These are phyloP conservation scores for Polietes domitor DNA, from an alignment of 2,888 invertebrate species.

Conservation along the genomic window DNA sequence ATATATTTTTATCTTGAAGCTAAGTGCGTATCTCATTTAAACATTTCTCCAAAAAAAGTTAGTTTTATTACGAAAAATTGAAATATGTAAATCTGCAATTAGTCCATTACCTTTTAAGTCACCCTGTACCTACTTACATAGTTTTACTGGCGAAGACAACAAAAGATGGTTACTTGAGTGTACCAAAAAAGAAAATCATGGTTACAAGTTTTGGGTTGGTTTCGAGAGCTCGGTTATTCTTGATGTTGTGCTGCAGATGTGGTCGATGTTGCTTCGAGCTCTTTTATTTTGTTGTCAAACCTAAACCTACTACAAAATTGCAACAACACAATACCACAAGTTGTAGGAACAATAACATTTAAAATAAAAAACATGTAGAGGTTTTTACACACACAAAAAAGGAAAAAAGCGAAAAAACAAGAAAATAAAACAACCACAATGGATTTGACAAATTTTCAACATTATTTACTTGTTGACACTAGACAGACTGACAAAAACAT, in stretches of 20 bases:
- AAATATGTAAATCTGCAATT: too few species aligned
- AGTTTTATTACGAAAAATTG: too few species aligned
- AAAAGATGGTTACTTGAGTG: slow-evolving; percentile 5
- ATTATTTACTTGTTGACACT: slow-evolving; percentile 41
- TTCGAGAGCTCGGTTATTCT: not conserved
- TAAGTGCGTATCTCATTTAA: too few species aligned
- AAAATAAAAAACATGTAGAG: not conserved
- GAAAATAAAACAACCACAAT: too few species aligned
- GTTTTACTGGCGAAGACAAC: not conserved
- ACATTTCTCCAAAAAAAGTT: too few species aligned
- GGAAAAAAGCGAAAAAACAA: slow-evolving; percentile 14
- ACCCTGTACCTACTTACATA: slow-evolving; percentile 6
- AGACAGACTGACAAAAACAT: not conserved
- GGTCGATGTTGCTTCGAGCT: not conserved
- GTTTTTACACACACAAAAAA: slow-evolving; percentile 18
- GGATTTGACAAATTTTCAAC: slow-evolving; percentile 42
- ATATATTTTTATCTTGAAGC: too few species aligned
- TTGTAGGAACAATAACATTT: slow-evolving; percentile 7
- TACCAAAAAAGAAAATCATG: not conserved
- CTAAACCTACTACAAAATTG: not conserved
- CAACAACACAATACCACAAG: not conserved
- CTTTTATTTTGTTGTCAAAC: not conserved
- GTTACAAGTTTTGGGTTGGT: not conserved
- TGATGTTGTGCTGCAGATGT: not conserved
- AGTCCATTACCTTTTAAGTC: not conserved